Evolutionary conservation across 2,888 invertebrate species (phyloP).

Genomic region (Arctia plantaginis): DNA sequence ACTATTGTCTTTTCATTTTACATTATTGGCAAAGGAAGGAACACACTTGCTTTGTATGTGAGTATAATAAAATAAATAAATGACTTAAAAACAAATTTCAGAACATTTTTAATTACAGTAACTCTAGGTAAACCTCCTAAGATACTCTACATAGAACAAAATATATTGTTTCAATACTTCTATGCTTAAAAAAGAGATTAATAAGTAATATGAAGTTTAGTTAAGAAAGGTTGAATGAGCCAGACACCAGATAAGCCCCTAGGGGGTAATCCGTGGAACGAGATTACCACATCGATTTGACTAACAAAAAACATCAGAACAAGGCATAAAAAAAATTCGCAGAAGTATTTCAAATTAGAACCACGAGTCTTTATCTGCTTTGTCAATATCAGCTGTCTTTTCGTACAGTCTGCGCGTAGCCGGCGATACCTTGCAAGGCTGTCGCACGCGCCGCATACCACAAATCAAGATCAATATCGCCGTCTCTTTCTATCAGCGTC

Average conservation of each 20-base stretch:
- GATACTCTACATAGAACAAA: too few species aligned
- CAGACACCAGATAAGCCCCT: too few species aligned
- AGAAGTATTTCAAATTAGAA: background rate
- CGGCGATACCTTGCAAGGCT: constrained; percentile 63
- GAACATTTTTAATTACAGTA: too few species aligned
- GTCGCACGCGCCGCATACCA: constrained; percentile 61
- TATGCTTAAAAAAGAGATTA: background rate
- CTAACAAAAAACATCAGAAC: background rate
- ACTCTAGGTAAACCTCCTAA: too few species aligned
- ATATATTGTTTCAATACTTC: too few species aligned
- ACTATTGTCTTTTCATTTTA: too few species aligned
- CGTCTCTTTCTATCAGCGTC: constrained; percentile 52
- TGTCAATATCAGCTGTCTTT: constrained; percentile 50
- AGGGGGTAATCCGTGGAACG: background rate
- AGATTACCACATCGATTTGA: background rate
- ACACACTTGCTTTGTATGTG: too few species aligned
- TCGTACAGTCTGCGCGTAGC: constrained; percentile 27
- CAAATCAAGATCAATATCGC: constrained; percentile 59
- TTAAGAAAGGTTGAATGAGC: too few species aligned
- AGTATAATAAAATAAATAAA: too few species aligned
- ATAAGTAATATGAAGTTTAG: background rate
- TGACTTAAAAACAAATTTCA: background rate
- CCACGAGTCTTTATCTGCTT: constrained; percentile 23
- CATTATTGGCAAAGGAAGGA: too few species aligned
- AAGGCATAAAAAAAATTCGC: background rate